Base-by-base conservation (phyloP, 2,888 invertebrate genomes). In the Acanthoscelides obtectus region DNA sequence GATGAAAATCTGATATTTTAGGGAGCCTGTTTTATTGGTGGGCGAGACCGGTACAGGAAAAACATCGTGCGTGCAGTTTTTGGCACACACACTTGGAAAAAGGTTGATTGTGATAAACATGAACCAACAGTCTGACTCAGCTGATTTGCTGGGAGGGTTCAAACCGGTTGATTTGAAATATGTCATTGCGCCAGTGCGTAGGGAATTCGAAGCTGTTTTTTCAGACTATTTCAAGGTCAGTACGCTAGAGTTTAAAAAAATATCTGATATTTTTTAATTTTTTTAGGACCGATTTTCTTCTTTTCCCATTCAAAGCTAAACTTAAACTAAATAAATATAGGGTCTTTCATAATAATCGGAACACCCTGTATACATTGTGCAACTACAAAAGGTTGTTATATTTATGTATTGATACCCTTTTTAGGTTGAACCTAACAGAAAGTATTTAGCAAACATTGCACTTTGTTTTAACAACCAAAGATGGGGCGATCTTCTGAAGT, bases 21-120 rank as follows among this genome's bases (percentile, higher is more conserved):
- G 91, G 69, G 99, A 99, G 83, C 96, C 99, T 0, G 94, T 98
- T 0, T 86, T 99, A 4, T 87, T 99, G 5, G 98, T 99, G 0
- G 99, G 99, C 25, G 99, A 99, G 87, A 99, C 99, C 0, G 99
- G 99, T 68, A 98, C 97, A 0, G 99, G 99, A 0, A 99, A 99
- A 87, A 99, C 99, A 0, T 95, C 97, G 0, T 92, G 95, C 0
- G 91, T 99, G 0, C 99, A 99, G 83, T 96, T 94, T 85, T 87
- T 99, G 71, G 95, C 98, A 0, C 89, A 91, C 74, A 91, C 93
- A 76, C 91, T 95, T 0, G 93, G 95, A 0, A 93, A 95, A 77
- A 94, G 93, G 81, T 87, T 99, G 27, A 88, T 94, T 27, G 98
- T 99, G 0, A 94, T 99, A 22, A 99, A 99, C 83, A 95, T 99